Conservation (phyloP, 92 coral and sea anemone species). For the Diadumene lineata region DNA sequence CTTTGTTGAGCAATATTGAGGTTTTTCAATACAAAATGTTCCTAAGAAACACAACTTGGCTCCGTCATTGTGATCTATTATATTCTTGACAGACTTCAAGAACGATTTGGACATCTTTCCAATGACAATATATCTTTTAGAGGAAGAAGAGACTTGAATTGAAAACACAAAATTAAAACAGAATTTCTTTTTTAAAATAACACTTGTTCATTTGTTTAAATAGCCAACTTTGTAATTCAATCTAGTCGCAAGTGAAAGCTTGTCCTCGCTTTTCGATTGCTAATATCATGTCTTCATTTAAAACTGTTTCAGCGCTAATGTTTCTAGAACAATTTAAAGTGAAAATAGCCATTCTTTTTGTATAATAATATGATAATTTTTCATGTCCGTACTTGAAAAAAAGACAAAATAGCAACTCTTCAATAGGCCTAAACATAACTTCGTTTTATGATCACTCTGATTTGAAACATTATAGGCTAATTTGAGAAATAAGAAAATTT, state of each 20-base stretch:
- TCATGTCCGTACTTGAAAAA: too few relatives aligned
- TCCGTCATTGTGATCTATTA: neutral
- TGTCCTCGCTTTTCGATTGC: neutral
- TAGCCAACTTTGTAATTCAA: neutral
- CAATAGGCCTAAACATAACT: too few relatives aligned
- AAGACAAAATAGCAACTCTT: too few relatives aligned
- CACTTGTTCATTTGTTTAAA: neutral
- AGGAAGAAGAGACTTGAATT: neutral
- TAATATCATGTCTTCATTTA: neutral
- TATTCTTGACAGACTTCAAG: neutral
- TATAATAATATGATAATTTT: too few relatives aligned
- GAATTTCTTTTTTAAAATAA: neutral
- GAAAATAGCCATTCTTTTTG: too few relatives aligned
- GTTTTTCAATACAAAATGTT: neutral
- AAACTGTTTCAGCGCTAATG: neutral
- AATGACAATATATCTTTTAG: slow-evolving; percentile 1
- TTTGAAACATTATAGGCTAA: too few relatives aligned
- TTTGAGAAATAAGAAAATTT: too few relatives aligned
- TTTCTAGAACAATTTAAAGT: neutral
- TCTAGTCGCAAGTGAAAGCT: neutral
- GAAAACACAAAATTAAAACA: neutral
- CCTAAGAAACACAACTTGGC: neutral
- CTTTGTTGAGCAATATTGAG: neutral
- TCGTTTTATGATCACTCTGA: too few relatives aligned
- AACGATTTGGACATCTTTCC: neutral